Evolutionary conservation across 2,888 invertebrate species (phyloP).

Genomic region (Caenorhabditis sp.): DNA sequence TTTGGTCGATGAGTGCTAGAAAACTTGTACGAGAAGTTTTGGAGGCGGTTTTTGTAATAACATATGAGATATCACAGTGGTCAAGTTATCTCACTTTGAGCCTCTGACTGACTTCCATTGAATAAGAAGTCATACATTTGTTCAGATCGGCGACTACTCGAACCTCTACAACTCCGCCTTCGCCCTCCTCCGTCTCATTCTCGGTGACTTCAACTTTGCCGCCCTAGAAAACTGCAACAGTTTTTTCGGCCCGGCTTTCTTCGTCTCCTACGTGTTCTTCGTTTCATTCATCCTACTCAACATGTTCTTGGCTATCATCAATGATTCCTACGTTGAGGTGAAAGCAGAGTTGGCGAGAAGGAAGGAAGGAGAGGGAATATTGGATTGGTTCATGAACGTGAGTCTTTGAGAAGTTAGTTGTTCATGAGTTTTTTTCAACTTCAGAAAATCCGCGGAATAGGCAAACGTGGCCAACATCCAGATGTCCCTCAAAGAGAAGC

Average conservation of each 20-base stretch:
- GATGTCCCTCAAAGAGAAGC: slow-evolving; percentile 56
- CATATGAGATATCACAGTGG: no score
- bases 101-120: no score
- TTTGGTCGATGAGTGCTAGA: no score
- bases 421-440: no score
- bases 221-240: slow-evolving; percentile 86
- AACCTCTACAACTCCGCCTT: slow-evolving; percentile 87
- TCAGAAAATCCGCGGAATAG: slow-evolving; percentile 50
- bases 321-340: slow-evolving; percentile 89
- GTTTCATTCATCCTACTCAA: slow-evolving; percentile 90
- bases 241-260: slow-evolving; percentile 89
- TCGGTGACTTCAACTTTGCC: slow-evolving; percentile 85
- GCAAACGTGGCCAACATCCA: slow-evolving; percentile 59
- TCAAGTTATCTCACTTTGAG: no score
- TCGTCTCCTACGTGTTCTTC: slow-evolving; percentile 89
- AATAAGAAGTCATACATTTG: no score
- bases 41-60: no score
- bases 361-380: slow-evolving; percentile 85
- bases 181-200: slow-evolving; percentile 88
- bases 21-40: no score
- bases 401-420: slow-evolving; percentile 15
- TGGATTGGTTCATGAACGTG: slow-evolving; percentile 73
- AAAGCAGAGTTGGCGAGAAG: slow-evolving; percentile 87
- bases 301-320: slow-evolving; percentile 91
- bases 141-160: slow-evolving; percentile 86